These are phyloP conservation scores for Rhombomys opimus DNA, from an alignment of 2,113 vertebrate genomes.

Conservation along the genomic window DNA sequence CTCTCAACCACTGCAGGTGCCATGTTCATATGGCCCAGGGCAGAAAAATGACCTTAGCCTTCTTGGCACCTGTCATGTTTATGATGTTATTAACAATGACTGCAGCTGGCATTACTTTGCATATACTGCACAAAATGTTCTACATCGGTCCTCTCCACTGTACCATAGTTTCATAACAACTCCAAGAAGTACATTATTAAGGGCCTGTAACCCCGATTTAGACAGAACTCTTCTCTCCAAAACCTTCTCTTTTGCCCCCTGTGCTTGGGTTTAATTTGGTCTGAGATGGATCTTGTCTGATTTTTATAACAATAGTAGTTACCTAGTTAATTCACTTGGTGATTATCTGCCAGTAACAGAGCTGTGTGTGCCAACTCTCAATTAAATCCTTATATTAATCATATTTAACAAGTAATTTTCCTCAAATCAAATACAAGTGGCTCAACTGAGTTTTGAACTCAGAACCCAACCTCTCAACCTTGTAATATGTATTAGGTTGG, in stretches of 20 bases:
- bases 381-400: not conserved
- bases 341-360: constrained; percentile 5
- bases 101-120: not conserved
- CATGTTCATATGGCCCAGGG: not conserved
- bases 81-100: not conserved
- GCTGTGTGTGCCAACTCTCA: not conserved
- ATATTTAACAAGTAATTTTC: constrained; percentile 31
- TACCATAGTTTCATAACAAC: not conserved
- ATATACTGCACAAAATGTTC: not conserved
- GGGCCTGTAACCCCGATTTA: not conserved
- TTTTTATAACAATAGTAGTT: not conserved
- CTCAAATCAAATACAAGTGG: constrained; percentile 6
- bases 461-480: not conserved
- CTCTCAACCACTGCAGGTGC: not conserved
- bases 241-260: not conserved
- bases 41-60: not conserved
- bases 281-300: not conserved
- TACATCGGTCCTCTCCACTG: not conserved
- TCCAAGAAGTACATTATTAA: not conserved
- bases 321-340: not conserved
- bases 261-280: not conserved
- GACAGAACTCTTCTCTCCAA: not conserved
- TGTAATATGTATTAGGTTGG: not conserved
- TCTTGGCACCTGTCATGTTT: not conserved
- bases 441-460: constrained; percentile 1